A percentile compares a stretch with the other conserved stretches of the same genome.
Conservation (phyloP, 2,113 vertebrate genomes). For the Noturus placidus region DNA sequence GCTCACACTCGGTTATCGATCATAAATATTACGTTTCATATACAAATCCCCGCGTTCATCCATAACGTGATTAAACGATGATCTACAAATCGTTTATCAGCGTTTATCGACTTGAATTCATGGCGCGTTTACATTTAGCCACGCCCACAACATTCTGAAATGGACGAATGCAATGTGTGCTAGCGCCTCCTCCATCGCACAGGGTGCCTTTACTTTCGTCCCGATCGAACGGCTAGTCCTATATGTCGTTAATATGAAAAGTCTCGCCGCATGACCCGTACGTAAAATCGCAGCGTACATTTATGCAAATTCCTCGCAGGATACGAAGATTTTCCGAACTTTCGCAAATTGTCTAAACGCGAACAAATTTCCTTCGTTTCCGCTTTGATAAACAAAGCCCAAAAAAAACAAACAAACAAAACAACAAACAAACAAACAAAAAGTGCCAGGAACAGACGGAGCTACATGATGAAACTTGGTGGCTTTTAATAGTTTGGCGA, state of each 20-base stretch:
- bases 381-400: background rate
- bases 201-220: background rate
- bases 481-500: background rate
- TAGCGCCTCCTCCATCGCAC: background rate
- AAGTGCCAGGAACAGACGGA: conserved; percentile 32
- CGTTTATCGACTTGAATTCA: background rate
- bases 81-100: background rate
- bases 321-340: background rate
- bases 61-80: background rate
- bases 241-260: too few relatives aligned
- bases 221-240: background rate
- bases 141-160: background rate
- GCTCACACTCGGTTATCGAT: background rate
- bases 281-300: background rate
- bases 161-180: too few relatives aligned
- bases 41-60: background rate
- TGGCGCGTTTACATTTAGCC: background rate
- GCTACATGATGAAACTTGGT: background rate
- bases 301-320: background rate
- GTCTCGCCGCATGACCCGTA: too few relatives aligned
- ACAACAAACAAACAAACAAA: background rate
- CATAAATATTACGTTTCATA: background rate
- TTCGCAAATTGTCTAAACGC: background rate
- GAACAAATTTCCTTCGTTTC: background rate
- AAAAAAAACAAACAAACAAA: background rate